A percentile compares a stretch with the other conserved stretches of the same genome.
Evolutionary conservation across 1,140 invertebrate genomes (phyloP).

Genomic region (Zaprionus lachaisei): DNA sequence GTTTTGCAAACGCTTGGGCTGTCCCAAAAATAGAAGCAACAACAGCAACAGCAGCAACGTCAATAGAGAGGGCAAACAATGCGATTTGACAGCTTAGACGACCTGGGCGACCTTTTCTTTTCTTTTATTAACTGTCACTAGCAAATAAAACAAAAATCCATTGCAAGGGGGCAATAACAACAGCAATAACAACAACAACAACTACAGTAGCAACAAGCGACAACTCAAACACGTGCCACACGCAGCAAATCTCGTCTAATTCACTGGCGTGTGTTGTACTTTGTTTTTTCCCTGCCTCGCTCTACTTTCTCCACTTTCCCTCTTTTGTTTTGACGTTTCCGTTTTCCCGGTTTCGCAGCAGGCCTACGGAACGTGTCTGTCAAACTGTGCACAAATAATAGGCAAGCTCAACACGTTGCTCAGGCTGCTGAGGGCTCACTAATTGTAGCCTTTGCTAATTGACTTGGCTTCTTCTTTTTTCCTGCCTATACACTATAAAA

Average conservation of each 20-base stretch:
- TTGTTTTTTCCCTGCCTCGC: constrained; percentile 18
- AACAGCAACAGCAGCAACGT: not conserved
- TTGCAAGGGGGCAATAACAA: constrained; percentile 30
- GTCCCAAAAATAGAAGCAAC: constrained; percentile 29
- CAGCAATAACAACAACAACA: constrained; percentile 33
- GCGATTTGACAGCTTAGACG: constrained; percentile 47
- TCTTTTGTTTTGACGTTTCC: constrained; percentile 1
- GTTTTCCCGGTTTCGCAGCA: not conserved
- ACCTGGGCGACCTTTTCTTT: constrained; percentile 34
- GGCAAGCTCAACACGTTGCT: constrained; percentile 38
- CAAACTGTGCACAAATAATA: constrained; percentile 50
- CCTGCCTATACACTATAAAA: not conserved
- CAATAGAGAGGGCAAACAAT: constrained; percentile 10
- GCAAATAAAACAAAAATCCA: constrained; percentile 28
- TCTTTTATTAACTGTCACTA: constrained; percentile 38
- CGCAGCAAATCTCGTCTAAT: constrained; percentile 63
- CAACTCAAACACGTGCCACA: constrained; percentile 54
- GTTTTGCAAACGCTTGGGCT: constrained; percentile 22
- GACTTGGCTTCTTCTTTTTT: constrained; percentile 36
- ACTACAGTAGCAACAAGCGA: constrained; percentile 15
- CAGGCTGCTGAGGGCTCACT: not conserved
- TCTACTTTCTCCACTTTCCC: not conserved
- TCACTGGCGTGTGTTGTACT: constrained; percentile 38
- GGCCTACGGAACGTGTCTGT: constrained; percentile 52
- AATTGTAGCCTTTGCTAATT: constrained; percentile 64